A percentile compares a stretch with the other conserved stretches of the same genome.
These are phyloP conservation scores for Lepidonotus clava DNA, from an alignment of 2,888 invertebrate species.

Conservation along the genomic window DNA sequence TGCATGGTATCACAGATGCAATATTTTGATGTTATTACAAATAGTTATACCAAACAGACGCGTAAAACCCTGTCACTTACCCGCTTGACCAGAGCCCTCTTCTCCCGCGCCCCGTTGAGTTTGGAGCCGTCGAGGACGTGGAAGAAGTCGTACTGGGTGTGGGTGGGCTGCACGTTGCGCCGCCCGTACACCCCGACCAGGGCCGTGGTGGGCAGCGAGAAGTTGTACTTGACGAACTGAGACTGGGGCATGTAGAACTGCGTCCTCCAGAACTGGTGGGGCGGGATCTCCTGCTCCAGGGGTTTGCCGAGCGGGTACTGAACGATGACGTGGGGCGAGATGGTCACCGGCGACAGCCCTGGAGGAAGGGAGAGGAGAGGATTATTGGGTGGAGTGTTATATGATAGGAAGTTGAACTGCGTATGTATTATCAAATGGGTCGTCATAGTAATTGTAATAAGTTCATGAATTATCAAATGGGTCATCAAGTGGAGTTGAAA, in stretches of 20 bases:
- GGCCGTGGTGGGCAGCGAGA: conserved; percentile 83
- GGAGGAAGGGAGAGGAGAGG: background rate
- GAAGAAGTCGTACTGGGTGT: conserved; percentile 97
- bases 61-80: conserved; percentile 6
- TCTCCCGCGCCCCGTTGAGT: conserved; percentile 57
- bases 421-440: no score
- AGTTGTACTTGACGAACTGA: conserved; percentile 96
- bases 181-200: conserved; percentile 94
- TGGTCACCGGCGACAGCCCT: conserved; percentile 32
- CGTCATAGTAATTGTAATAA: no score
- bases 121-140: conserved; percentile 87
- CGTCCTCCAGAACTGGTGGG: conserved; percentile 98
- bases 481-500: no score
- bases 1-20: no score
- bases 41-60: background rate
- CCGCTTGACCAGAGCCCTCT: background rate
- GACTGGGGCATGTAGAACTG: conserved; percentile 97
- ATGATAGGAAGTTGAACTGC: no score
- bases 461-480: no score
- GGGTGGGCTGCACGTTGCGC: conserved; percentile 95
- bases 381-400: background rate
- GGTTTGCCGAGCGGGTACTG: conserved; percentile 89
- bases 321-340: conserved; percentile 54
- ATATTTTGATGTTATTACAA: no score
- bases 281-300: conserved; percentile 92